Evolutionary conservation across 1,140 invertebrate species (phyloP).

Genomic region (Coelopa frigida): DNA sequence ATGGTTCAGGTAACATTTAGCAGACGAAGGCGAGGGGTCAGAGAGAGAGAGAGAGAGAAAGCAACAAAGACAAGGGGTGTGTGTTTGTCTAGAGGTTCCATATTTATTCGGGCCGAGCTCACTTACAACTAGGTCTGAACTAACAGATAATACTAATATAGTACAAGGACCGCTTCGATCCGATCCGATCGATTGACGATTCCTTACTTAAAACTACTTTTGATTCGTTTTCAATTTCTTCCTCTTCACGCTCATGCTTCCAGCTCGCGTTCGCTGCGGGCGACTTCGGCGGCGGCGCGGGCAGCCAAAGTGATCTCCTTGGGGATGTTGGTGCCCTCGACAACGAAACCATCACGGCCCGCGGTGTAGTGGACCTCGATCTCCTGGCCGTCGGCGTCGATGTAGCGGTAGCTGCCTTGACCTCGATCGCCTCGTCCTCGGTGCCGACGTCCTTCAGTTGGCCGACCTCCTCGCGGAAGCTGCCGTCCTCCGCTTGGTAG

Average conservation of each 20-base stretch:
- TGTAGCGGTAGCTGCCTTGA: slow-evolving; percentile 49
- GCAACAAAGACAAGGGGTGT: not conserved
- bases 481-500: slow-evolving; percentile 29
- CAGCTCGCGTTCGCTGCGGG: too few species aligned
- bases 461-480: slow-evolving; percentile 21
- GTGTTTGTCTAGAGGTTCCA: too few species aligned
- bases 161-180: too few species aligned
- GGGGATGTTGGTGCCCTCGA: slow-evolving; percentile 51
- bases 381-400: slow-evolving; percentile 58
- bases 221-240: too few species aligned
- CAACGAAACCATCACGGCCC: slow-evolving; percentile 60
- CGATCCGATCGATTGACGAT: too few species aligned
- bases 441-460: slow-evolving; percentile 21
- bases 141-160: too few species aligned
- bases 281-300: slow-evolving; percentile 23
- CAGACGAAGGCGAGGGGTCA: not conserved
- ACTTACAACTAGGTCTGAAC: too few species aligned
- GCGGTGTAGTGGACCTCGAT: slow-evolving; percentile 59
- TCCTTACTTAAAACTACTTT: too few species aligned
- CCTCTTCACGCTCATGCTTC: too few species aligned
- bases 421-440: slow-evolving; percentile 29
- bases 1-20: too few species aligned
- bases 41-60: not conserved
- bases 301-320: slow-evolving; percentile 25
- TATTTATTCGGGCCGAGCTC: too few species aligned